phyloP scores from a whole-genome alignment of 2,888 invertebrate genomes.

The Synanthedon tipuliformis region DNA sequence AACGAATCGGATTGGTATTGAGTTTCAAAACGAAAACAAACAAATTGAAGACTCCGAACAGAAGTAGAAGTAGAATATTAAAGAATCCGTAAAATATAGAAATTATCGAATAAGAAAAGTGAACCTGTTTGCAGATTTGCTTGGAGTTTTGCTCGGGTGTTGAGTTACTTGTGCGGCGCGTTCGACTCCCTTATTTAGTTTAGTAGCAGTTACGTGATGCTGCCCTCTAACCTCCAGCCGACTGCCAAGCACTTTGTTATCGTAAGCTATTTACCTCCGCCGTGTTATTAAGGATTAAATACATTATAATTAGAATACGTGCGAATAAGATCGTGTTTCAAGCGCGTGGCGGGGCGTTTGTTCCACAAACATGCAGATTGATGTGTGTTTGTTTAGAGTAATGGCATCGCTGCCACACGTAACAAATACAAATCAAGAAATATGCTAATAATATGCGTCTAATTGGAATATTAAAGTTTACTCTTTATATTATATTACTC shows the following conservation, averaged over 20 bases:
- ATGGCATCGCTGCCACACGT: neutral
- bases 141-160: too few species aligned
- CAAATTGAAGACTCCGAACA: too few species aligned
- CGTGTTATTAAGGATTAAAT: conserved; percentile 40
- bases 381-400: neutral
- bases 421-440: too few species aligned
- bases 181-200: neutral
- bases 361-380: neutral
- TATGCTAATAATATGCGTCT: too few species aligned
- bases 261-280: conserved; percentile 25
- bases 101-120: too few species aligned
- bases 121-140: too few species aligned
- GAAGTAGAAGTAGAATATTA: too few species aligned
- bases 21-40: too few species aligned
- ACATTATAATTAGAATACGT: neutral
- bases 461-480: too few species aligned
- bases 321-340: neutral
- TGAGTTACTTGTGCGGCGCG: neutral
- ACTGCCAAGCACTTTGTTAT: conserved; percentile 18
- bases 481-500: too few species aligned
- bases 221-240: neutral
- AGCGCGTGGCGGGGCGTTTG: neutral
- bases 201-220: conserved; percentile 23
- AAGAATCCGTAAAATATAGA: too few species aligned
- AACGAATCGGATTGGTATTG: too few species aligned